Evolutionary conservation across 2,888 invertebrate species (phyloP), one percentile per base, ranked within the genome.

Genomic region (Trilocha varians): DNA sequence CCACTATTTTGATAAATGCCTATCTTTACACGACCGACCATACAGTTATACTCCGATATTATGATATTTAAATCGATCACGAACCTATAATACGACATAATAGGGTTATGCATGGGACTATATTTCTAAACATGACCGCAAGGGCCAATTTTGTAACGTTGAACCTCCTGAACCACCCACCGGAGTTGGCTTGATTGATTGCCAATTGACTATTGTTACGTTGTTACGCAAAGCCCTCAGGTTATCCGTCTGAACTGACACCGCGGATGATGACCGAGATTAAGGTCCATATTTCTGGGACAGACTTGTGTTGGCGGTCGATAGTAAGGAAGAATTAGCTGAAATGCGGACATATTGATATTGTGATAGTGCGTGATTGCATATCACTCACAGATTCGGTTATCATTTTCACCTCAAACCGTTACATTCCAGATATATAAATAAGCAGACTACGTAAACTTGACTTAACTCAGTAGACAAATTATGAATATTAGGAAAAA

Each of bases 151-250:
- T 73, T 49, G 59, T 57, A 65, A 53, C 55, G 51, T 50, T 46
- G 59, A 59, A 60, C 58, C 62, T 63, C 60, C 56, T 59, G 48
- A 59, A 53, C 69, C 73, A 66, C 73, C 72, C 70, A 72, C 70
- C 54, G 57, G 57, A 70, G 61, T 65, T 58, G 53, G 58, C 59
- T 60, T 70, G 78, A 83, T 83, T 80, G 83, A 82, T 80, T 78
- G 78, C 75, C 73, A 79, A 80, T 25, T 77, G 68, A 73, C 74
- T 70, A 77, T 79, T 74, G 77, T 79, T 80, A 75, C 59, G 65
- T 64, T 65, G 66, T 72, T 75, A 72, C 70, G 65, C 68, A 68
- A 75, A 57, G 62, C 77, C 62, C 48, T 14, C 57, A 48, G 72
- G 73, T 70, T 45, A 49, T 50, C 57, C 50, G 62, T 60, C 59